Percentiles rank a stretch among this genome's conserved stretches.
Conservation (phyloP, 2,888 invertebrate genomes). For the Seira sanloemensis region DNA sequence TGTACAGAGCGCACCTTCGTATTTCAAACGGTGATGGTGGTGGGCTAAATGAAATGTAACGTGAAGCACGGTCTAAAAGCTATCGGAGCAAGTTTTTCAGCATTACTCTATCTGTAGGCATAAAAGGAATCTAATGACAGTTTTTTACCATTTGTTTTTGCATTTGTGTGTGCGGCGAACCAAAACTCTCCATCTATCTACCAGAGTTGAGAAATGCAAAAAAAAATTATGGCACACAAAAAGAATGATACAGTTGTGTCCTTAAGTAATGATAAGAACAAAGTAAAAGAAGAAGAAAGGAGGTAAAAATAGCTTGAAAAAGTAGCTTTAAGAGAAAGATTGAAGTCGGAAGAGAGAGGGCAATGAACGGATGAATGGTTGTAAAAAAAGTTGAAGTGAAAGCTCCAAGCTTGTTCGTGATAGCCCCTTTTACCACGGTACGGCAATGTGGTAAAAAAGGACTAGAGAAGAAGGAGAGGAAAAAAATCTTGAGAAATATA, state of each 20-base stretch:
- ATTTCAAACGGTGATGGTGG: not conserved
- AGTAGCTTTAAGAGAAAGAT: not conserved
- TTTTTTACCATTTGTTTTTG: too few relatives aligned
- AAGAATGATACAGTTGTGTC: not conserved
- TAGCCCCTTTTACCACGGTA: not conserved
- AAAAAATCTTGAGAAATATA: not conserved
- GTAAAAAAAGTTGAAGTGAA: not conserved
- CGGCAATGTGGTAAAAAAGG: not conserved
- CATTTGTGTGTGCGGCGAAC: too few relatives aligned
- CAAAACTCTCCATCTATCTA: too few relatives aligned
- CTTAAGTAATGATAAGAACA: not conserved
- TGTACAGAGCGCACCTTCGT: not conserved
- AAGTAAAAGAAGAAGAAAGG: too few relatives aligned
- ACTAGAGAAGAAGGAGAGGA: not conserved
- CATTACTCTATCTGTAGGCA: too few relatives aligned
- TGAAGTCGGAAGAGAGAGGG: constrained; percentile 18
- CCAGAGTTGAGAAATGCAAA: not conserved
- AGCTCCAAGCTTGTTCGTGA: not conserved
- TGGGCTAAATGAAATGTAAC: too few relatives aligned
- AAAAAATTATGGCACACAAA: not conserved
- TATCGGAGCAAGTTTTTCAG: too few relatives aligned
- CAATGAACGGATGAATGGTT: constrained; percentile 42
- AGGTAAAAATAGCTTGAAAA: not conserved
- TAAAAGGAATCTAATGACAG: too few relatives aligned
- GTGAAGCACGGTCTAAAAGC: too few relatives aligned